These are phyloP conservation scores for Dipodomys merriami DNA, from an alignment of 2,113 vertebrate species.

Conservation along the genomic window DNA sequence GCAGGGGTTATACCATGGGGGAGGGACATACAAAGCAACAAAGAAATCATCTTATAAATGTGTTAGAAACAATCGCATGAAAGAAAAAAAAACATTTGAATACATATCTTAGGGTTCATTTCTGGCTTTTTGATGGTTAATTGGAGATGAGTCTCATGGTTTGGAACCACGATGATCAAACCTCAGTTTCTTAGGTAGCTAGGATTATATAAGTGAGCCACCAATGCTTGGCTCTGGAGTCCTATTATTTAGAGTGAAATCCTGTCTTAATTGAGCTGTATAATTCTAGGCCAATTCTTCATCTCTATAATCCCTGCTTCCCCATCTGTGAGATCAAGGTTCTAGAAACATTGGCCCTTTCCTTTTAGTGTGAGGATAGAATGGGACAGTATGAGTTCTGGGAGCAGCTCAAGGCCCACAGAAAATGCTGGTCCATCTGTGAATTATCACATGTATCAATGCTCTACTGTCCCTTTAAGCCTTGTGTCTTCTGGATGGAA, in stretches of 20 bases:
- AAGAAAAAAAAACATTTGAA: too few species aligned
- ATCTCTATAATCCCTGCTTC: neutral
- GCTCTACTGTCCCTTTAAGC: neutral
- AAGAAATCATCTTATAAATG: too few species aligned
- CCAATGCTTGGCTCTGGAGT: too few species aligned
- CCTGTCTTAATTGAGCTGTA: neutral
- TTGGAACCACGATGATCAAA: too few species aligned
- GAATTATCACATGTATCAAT: neutral
- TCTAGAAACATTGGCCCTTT: neutral
- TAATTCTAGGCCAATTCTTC: neutral
- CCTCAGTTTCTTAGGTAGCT: too few species aligned
- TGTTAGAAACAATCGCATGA: too few species aligned
- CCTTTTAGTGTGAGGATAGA: neutral
- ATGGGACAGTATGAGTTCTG: neutral
- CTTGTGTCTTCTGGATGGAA: conserved; percentile 20
- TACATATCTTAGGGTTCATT: too few species aligned
- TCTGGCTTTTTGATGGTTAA: neutral
- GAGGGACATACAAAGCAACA: too few species aligned
- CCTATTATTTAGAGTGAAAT: neutral
- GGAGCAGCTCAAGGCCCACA: neutral
- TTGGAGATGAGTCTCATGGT: too few species aligned
- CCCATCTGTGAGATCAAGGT: neutral
- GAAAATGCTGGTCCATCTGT: neutral
- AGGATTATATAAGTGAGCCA: too few species aligned
- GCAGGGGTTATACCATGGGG: too few species aligned